Base-by-base conservation (phyloP, 2,888 invertebrate species). In the Phengaris alcon region DNA sequence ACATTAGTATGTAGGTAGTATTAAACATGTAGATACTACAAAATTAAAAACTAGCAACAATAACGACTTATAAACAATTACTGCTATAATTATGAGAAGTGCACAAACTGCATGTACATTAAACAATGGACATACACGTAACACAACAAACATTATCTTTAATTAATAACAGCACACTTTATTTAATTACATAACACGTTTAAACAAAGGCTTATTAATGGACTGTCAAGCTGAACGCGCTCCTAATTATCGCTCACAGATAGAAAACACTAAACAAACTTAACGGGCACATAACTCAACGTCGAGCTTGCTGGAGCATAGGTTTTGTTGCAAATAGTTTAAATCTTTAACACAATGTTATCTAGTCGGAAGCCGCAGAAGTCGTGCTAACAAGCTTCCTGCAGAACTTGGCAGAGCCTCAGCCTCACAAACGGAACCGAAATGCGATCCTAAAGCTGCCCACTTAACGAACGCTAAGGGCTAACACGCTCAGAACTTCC, bases 321-420 rank as follows among this genome's bases (percentile, higher is more conserved):
- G 75, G 78, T 78, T 79, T 77, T 74, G 75, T 75, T 79, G 77
- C 76, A 79, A 79, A 86, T 86, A 86, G 87, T 88, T 87, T 83
- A 86, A 87, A 88, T 87, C 86, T 87, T 86, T 84, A 87, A 84
- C 87, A 86, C 86, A 87, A 85, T 87, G 87, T 88, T 89, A 89
- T 88, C 87, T 85, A 81, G 86, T 80, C 82, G 82, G 83, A 84
- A 86, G 83, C 89, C 87, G 82, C 88, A 87, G 85, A 88, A 90
- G 87, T 89, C 87, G 81, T 82, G 83, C 88, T 90, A 90, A 91
- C 91, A 89, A 90, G 90, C 87, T 87, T 83, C 84, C 85, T 82
- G 82, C 68, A 78, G 85, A 87, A 90, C 85, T 89, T 88, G 79
- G 80, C 85, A 83, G 68, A 89, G 86, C 22, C 22, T 87, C 85